Evolutionary conservation across 2,888 invertebrate genomes (phyloP), one percentile per base, ranked within the genome.

Genomic region (Dexiosoma caninum): DNA sequence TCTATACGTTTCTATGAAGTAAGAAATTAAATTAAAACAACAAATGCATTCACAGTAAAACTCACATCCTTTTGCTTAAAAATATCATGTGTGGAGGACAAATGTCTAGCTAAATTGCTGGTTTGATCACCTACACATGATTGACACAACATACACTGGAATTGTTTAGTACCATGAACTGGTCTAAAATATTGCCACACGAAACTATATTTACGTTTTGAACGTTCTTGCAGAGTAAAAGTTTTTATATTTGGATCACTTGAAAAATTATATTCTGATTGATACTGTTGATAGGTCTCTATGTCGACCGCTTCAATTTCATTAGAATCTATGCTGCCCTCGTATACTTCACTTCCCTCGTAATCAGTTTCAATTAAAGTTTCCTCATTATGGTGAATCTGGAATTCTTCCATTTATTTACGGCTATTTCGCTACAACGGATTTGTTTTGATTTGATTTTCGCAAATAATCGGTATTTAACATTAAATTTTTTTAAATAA

Each of bases 101-200:
- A 76, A 62, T 87, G 87, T 0, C 87, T 83, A 2, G 84, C 83
- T 27, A 87, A 83, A 67, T 86, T 87, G 2, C 85, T 80, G 0
- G 86, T 84, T 40, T 84, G 86, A 27, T 83, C 84, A 12, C 85
- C 84, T 27, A 87, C 86, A 14, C 84, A 85, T 21, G 84, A 85
- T 60, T 83, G 81, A 60, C 87, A 87, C n/a, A 87, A 55, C 4
- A 80, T 70, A 12, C 87, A 87, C 59, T 85, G 82, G 35, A 80
- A 84, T 1, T 82, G 81, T 14, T 84, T 84, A 14, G 72, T 53
- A 40, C 78, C 70, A 16, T 76, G 83, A 19, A 87, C 77, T 8
- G 83, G 75, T 1, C 76, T 83, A 46, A 87, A 87, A 62, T 86
- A 86, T 10, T 77, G 76, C 86, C 86, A 86, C 4, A 87, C 86